Base-by-base conservation (phyloP, 2,113 vertebrate genomes). In the Cephalopholis sonnerati region DNA sequence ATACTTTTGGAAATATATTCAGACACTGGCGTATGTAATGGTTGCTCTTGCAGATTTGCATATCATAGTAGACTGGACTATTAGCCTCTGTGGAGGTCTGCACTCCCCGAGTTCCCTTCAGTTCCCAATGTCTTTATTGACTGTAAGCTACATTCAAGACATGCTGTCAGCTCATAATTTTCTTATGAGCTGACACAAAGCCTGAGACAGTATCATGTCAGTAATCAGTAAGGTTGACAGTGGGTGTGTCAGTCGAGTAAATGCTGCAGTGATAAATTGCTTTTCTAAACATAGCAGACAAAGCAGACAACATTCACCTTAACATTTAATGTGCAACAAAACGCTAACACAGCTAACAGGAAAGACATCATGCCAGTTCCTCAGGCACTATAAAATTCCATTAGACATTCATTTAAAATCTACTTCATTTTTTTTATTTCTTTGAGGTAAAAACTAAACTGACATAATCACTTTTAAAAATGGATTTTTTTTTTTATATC, bases 191-290 rank as follows among this genome's bases (percentile, higher is more conserved):
- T 78, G 85, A 89, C 29, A 61, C 67, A 58, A 69, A 46, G n/a
- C 44, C 62, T 71, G 58, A 89, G 84, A 82, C 57, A 41, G 71
- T 79, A 61, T 41, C 18, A 24, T 65, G 84, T 84, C 90, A 90
- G 90, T 73, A 82, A 93, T 95, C 92, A 87, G 91, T 95, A 91
- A 93, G 53, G 51, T 62, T 84, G 89, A 86, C 74, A 57, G 25
- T 53, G 41, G 61, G 69, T 67, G 79, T 77, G 87, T 84, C 78
- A 71, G 57, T 66, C 2, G 79, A 85, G 41, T 76, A 66, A 86
- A 86, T 39, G 73, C 80, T 71, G 54, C 11, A 18, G 39, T 84
- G 64, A 87, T 78, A 41, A 72, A 91, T n/a, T 79, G 58, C 24
- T 65, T 85, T 84, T 77, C 27, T 63, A 75, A 86, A 84, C 48